Evolutionary conservation across 2,797 vertebrate genomes (phyloP), one percentile per base, ranked within the genome.

Genomic region (Alca torda): DNA sequence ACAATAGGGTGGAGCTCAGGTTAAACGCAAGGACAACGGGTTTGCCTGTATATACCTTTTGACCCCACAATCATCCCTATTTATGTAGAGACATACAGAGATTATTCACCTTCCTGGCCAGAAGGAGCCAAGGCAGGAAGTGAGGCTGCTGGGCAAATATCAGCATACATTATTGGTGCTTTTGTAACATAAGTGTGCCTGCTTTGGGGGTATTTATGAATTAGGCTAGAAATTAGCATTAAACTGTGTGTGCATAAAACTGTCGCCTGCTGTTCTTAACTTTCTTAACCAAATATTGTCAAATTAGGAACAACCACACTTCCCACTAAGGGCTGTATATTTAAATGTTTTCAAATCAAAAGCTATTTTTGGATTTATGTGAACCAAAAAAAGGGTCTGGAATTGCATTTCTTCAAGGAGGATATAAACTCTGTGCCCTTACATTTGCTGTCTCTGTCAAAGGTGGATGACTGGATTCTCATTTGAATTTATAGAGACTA

Each of bases 221-320:
- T 94, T 81, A 89, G 72, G 68, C 69, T 68, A 83, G 72, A 91
- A 95, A 95, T 87, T 83, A 96, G 54, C 65, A 95, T 35, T 60
- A 87, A 91, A 61, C 41, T n/a, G 13, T 45, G 50, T 16, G 35
- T n/a, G 41, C 53, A 84, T 16, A 81, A 65, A 91, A 89, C 75
- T 80, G 72, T 80, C 0, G 26, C 61, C 68, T 92, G 65, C 89
- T 89, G 81, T 92, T 92, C 92, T 80, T 68, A 59, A 89, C 64
- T 75, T 75, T 84, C 78, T 67, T 89, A 95, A 74, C 84, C 89
- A 96, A 97, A 97, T 75, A 93, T 63, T 87, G 73, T 95, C 69
- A 94, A 95, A 95, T 96, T 95, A 94, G 90, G 68, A 96, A 78
- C 73, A 92, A 95, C 96, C 96, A 94, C 96, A 73, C 46, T 91